Evolutionary conservation across 2,888 invertebrate genomes (phyloP).

Genomic region (Noctua janthina): DNA sequence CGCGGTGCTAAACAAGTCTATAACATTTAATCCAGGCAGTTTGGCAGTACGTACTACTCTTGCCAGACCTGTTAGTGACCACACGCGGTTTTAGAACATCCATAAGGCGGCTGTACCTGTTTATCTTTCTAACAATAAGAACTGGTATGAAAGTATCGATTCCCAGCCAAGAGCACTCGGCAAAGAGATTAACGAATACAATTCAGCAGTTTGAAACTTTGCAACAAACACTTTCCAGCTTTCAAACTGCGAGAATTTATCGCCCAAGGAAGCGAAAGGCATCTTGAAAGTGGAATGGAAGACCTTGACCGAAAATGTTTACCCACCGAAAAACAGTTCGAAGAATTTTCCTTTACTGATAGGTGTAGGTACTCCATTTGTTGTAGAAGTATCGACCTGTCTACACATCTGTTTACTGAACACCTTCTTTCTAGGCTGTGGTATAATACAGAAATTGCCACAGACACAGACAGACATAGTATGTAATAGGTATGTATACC

Average conservation of each 20-base stretch:
- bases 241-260: constrained; percentile 56
- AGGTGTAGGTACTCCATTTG: constrained; percentile 16
- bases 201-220: constrained; percentile 38
- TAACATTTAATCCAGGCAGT: not conserved
- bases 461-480: constrained; percentile 7
- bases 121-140: constrained; percentile 36
- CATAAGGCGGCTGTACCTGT: not conserved
- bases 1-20: not conserved
- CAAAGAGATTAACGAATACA: constrained; percentile 48
- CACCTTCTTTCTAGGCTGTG: constrained; percentile 22
- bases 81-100: constrained; percentile 19
- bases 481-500: constrained; percentile 1
- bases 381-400: constrained; percentile 40
- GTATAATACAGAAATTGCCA: constrained; percentile 11
- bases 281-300: constrained; percentile 43
- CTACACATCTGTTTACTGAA: constrained; percentile 12
- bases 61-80: not conserved
- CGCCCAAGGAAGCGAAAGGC: constrained; percentile 47
- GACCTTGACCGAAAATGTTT: constrained; percentile 58
- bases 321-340: constrained; percentile 42
- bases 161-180: constrained; percentile 25
- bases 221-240: constrained; percentile 44
- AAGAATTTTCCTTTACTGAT: constrained; percentile 39
- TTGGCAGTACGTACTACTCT: not conserved
- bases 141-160: constrained; percentile 42